Conservation (phyloP, 2,113 vertebrate species). For the Osmerus mordax region DNA sequence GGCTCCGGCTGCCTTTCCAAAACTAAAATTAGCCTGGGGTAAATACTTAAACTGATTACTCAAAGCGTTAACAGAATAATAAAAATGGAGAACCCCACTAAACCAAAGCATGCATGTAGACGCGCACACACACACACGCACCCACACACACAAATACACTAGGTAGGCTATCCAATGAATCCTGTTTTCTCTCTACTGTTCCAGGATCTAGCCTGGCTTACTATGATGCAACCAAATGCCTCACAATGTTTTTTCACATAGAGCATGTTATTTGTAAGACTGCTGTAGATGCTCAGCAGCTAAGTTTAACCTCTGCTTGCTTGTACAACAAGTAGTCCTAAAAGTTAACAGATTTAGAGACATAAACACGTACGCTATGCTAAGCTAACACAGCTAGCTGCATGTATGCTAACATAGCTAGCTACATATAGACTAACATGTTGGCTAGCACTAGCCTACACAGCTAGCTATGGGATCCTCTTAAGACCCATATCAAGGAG, state of each 20-base stretch:
- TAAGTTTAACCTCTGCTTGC: conserved; percentile 24
- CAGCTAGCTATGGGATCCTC: too few species aligned
- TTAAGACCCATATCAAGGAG: too few species aligned
- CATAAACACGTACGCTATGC: conserved; percentile 4
- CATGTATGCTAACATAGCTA: too few species aligned
- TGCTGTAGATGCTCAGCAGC: conserved; percentile 53
- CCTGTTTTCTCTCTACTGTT: neutral
- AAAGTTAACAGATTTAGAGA: conserved; percentile 30
- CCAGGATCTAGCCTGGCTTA: conserved; percentile 38
- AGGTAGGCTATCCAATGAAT: conserved; percentile 6
- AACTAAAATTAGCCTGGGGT: conserved; percentile 78
- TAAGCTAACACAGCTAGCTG: too few species aligned
- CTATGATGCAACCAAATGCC: conserved; percentile 53
- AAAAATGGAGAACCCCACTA: conserved; percentile 46
- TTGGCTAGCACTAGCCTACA: too few species aligned
- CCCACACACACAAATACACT: neutral
- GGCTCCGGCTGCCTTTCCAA: conserved; percentile 64
- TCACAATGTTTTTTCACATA: conserved; percentile 58
- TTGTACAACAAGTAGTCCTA: conserved; percentile 23
- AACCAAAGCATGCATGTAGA: conserved; percentile 28
- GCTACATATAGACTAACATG: too few species aligned
- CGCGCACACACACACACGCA: neutral
- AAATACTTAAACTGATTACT: conserved; percentile 74
- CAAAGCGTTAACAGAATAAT: conserved; percentile 64
- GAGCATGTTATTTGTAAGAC: conserved; percentile 56